Conservation (phyloP, 64 coral and sea anemone species). For the Pocillopora verrucosa region DNA sequence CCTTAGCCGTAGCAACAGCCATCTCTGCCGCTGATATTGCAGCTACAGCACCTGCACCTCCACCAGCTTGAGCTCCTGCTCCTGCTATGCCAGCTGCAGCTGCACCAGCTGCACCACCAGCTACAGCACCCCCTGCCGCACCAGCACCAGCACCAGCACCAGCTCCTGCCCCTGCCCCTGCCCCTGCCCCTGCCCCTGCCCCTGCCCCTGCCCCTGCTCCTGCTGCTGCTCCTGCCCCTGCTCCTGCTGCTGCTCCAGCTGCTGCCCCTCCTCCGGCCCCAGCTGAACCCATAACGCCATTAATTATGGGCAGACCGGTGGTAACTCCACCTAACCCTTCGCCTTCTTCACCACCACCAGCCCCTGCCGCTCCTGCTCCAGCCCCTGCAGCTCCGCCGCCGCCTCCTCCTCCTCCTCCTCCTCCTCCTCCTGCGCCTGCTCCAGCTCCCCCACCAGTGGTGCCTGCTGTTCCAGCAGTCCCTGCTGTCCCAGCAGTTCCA, state of each 20-base stretch:
- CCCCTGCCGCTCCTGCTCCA: not conserved
- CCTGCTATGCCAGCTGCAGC: not conserved
- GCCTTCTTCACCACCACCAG: not conserved
- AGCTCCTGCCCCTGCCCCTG: not conserved
- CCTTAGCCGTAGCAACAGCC: not conserved
- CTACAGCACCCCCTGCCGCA: not conserved
- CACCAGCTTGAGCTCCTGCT: constrained; percentile 24
- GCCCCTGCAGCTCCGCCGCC: not conserved
- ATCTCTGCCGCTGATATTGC: constrained; percentile 29
- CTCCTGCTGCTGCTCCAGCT: not conserved
- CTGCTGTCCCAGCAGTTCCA: not conserved
- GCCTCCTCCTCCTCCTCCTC: not conserved
- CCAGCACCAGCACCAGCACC: not conserved
- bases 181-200: not conserved
- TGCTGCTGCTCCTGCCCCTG: not conserved
- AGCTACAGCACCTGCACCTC: constrained; percentile 29
- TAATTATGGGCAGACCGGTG: not conserved
- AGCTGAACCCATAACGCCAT: not conserved
- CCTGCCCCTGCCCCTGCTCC: not conserved
- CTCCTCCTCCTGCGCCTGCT: not conserved
- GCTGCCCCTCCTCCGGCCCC: not conserved
- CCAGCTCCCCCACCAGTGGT: not conserved
- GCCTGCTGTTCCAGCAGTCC: not conserved
- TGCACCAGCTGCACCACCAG: not conserved
- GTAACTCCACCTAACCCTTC: not conserved